These are phyloP conservation scores for Hoplodrina ambigua DNA, from an alignment of 2,888 invertebrate genomes.

Conservation along the genomic window DNA sequence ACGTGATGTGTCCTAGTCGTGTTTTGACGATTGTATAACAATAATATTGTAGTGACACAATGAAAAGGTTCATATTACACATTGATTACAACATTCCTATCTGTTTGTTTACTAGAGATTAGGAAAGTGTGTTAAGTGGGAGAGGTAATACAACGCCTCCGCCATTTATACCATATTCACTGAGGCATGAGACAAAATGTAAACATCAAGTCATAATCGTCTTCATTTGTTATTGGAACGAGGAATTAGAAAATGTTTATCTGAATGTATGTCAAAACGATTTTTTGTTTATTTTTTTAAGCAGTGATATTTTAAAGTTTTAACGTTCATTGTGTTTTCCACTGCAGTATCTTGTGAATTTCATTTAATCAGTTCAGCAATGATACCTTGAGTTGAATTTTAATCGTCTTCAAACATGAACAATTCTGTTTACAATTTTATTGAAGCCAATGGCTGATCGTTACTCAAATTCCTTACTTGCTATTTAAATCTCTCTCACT, in stretches of 20 bases:
- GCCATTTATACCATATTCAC: neutral
- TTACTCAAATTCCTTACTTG: conserved; percentile 33
- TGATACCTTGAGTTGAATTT: neutral
- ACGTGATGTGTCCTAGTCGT: conserved; percentile 34
- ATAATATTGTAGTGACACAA: conserved; percentile 17
- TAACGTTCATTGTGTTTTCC: neutral
- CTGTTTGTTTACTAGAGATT: conserved; percentile 43
- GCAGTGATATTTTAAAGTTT: neutral
- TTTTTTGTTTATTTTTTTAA: neutral
- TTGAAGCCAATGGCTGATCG: conserved; percentile 4
- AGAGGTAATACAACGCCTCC: conserved; percentile 13
- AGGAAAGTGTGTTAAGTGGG: conserved; percentile 38
- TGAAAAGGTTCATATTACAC: conserved; percentile 24
- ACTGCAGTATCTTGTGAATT: neutral
- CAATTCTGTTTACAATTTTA: conserved; percentile 6
- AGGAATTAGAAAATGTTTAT: neutral
- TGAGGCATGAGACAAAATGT: conserved; percentile 18
- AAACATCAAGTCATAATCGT: conserved; percentile 14
- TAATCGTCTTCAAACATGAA: neutral
- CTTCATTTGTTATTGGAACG: conserved; percentile 19
- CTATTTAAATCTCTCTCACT: conserved; percentile 40
- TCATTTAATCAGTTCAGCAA: neutral
- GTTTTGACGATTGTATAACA: conserved; percentile 33
- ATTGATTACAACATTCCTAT: conserved; percentile 39
- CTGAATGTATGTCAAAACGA: neutral